Conservation (phyloP, 2,888 invertebrate genomes). For the Cryptophagus acutangulus region DNA sequence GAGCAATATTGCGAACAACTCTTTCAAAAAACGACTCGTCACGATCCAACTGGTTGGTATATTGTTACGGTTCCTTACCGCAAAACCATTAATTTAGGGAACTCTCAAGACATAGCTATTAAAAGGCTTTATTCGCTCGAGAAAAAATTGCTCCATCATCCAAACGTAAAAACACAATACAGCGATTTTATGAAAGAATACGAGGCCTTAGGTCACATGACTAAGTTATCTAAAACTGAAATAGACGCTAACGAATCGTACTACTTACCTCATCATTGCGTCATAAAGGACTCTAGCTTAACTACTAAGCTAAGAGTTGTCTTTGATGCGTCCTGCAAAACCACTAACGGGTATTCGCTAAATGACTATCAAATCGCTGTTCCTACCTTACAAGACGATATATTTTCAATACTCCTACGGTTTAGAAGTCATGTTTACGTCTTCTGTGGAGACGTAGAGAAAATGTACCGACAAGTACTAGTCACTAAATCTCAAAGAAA, state of each 20-base stretch:
- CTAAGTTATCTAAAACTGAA: neutral
- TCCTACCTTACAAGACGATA: neutral
- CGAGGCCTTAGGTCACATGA: no score
- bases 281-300: neutral
- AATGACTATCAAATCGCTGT: neutral
- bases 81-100: neutral
- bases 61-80: neutral
- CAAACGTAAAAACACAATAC: neutral
- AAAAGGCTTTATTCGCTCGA: neutral
- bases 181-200: neutral
- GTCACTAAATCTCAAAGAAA: neutral
- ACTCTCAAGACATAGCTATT: neutral
- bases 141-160: neutral
- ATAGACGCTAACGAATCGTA: neutral
- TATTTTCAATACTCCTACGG: neutral
- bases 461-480: neutral
- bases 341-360: neutral
- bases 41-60: neutral
- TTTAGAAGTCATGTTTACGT: neutral
- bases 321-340: neutral
- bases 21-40: neutral
- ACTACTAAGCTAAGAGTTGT: no score
- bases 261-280: constrained; percentile 2
- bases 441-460: neutral
- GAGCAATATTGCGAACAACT: neutral